Evolutionary conservation across 2,888 invertebrate species (phyloP).

Genomic region (Acleris emargana): DNA sequence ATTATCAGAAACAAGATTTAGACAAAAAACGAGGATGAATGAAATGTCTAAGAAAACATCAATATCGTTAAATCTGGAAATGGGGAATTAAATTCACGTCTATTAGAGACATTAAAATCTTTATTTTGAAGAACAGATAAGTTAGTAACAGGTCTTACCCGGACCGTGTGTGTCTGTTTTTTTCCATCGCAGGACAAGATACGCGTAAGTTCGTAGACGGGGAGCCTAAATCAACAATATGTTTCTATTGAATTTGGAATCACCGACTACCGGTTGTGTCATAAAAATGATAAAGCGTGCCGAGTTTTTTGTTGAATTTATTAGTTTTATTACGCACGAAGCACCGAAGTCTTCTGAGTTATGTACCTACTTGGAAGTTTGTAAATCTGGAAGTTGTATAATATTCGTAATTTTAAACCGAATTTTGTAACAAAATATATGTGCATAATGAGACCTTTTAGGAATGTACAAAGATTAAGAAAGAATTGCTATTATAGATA

Average conservation of each 20-base stretch:
- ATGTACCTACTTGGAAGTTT: neutral
- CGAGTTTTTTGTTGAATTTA: constrained; percentile 4
- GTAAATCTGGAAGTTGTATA: too few species aligned
- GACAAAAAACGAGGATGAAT: too few species aligned
- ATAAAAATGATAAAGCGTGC: constrained; percentile 15
- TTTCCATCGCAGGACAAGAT: constrained; percentile 10
- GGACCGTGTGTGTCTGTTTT: constrained; percentile 3
- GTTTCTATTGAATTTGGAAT: constrained; percentile 17
- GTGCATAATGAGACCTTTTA: too few species aligned
- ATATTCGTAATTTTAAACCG: too few species aligned
- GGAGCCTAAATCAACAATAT: constrained; percentile 20
- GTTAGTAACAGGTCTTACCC: neutral
- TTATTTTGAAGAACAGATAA: neutral
- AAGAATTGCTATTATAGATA: neutral
- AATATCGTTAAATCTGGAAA: neutral
- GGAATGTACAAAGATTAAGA: neutral
- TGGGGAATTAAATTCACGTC: neutral
- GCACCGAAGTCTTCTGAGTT: neutral
- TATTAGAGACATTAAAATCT: neutral
- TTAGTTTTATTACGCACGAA: neutral
- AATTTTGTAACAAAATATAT: too few species aligned
- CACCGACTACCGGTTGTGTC: constrained; percentile 12
- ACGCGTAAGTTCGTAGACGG: constrained; percentile 15
- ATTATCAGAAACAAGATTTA: too few species aligned
- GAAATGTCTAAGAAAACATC: too few species aligned